Conservation (phyloP, 2,888 invertebrate species). For the Lithodes maja region DNA sequence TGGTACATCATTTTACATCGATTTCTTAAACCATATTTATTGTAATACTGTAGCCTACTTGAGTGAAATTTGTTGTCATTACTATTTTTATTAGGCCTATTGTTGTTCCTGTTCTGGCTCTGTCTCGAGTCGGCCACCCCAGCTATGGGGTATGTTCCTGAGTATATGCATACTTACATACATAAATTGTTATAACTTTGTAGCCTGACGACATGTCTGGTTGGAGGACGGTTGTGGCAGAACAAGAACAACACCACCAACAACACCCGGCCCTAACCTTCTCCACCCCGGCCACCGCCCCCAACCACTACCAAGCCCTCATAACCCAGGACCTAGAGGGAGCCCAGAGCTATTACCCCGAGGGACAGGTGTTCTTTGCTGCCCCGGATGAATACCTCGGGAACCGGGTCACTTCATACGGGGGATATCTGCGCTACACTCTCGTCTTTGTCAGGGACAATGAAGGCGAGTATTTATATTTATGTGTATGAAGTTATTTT, state of each 20-base stretch:
- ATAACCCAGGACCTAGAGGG: conserved; percentile 46
- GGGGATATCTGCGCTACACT: conserved; percentile 87
- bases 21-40: too few species aligned
- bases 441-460: conserved; percentile 82
- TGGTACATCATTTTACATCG: too few species aligned
- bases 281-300: conserved; percentile 25
- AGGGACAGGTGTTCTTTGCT: conserved; percentile 82
- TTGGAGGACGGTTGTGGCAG: conserved; percentile 41
- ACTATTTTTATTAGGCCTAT: too few species aligned
- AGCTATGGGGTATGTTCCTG: too few species aligned
- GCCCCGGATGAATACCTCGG: conserved; percentile 85
- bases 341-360: conserved; percentile 29
- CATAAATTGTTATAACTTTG: neutral
- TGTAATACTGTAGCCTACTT: too few species aligned
- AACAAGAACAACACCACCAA: neutral
- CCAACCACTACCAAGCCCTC: conserved; percentile 27
- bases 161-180: too few species aligned
- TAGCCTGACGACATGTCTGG: conserved; percentile 51
- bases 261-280: conserved; percentile 25
- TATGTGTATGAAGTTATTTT: conserved; percentile 76
- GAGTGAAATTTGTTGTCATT: too few species aligned
- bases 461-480: conserved; percentile 75
- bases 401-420: conserved; percentile 92
- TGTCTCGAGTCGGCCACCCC: too few species aligned
- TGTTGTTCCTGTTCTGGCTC: too few species aligned